Percentiles rank a stretch among this genome's conserved stretches.
Evolutionary conservation across 2,113 vertebrate genomes (phyloP).

Genomic region (Asarcornis scutulata): DNA sequence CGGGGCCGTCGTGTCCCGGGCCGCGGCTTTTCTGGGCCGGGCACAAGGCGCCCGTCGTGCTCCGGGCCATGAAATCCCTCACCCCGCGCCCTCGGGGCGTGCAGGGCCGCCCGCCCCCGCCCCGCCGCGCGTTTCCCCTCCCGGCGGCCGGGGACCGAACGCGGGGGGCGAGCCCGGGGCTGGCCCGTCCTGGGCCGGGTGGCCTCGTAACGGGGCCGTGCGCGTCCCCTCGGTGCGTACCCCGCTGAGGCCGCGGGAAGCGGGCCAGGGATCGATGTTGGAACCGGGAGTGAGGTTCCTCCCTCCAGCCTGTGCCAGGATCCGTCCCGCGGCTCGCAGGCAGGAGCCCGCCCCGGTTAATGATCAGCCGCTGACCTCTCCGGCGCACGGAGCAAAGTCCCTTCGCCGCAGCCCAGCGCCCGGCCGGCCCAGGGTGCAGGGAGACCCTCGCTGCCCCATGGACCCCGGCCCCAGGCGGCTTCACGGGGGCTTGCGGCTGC

Average conservation of each 20-base stretch:
- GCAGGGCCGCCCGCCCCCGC: background rate
- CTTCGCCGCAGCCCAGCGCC: background rate
- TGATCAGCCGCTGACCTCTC: constrained; percentile 26
- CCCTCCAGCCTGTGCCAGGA: background rate
- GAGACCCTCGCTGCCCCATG: background rate
- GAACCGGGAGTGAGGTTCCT: accelerated
- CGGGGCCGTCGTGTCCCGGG: background rate
- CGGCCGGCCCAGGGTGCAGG: background rate
- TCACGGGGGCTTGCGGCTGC: background rate
- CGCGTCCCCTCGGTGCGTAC: accelerated
- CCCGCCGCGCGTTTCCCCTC: background rate
- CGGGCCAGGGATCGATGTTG: too few species aligned
- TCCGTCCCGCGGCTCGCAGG: accelerated
- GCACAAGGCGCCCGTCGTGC: constrained; percentile 42
- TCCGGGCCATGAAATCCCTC: background rate
- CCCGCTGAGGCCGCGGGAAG: too few species aligned
- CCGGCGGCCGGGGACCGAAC: too few species aligned
- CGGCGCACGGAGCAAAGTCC: constrained; percentile 18
- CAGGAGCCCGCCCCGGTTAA: background rate
- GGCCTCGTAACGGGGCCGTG: too few species aligned
- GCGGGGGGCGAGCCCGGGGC: too few species aligned
- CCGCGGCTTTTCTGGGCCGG: background rate
- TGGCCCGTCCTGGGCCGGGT: too few species aligned
- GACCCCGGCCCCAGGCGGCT: background rate
- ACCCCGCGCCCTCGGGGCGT: background rate